Evolutionary conservation across 2,888 invertebrate genomes (phyloP).

Genomic region (Agrotis ipsilon): DNA sequence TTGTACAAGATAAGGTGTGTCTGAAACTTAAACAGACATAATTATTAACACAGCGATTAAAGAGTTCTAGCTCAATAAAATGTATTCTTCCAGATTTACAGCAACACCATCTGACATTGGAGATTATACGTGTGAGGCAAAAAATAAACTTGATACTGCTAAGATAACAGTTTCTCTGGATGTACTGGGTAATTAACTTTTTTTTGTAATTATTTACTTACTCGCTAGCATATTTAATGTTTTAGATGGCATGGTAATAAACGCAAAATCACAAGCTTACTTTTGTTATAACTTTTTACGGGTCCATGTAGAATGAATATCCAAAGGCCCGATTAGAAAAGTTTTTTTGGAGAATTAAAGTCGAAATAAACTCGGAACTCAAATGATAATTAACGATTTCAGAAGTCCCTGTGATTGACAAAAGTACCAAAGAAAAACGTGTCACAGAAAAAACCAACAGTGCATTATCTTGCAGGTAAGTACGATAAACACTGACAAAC

Average conservation of each 20-base stretch:
- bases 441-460: constrained; percentile 56
- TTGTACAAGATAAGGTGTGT: too few species aligned
- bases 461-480: constrained; percentile 73
- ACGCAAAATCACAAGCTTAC: too few species aligned
- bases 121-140: constrained; percentile 71
- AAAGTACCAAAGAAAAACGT: constrained; percentile 42
- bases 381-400: not conserved
- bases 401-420: constrained; percentile 69
- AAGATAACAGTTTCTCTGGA: constrained; percentile 54
- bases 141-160: constrained; percentile 65
- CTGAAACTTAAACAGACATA: too few species aligned
- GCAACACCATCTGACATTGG: constrained; percentile 58
- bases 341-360: not conserved
- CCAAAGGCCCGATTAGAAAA: too few species aligned
- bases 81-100: constrained; percentile 57
- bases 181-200: not conserved
- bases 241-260: too few species aligned
- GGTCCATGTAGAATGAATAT: too few species aligned
- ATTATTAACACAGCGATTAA: too few species aligned
- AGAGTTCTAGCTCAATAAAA: too few species aligned
- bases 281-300: too few species aligned
- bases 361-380: not conserved
- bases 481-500: not conserved
- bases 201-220: too few species aligned
- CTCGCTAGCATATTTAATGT: too few species aligned